Conservation (phyloP, 2,888 invertebrate species). For the Metalampra italica region DNA sequence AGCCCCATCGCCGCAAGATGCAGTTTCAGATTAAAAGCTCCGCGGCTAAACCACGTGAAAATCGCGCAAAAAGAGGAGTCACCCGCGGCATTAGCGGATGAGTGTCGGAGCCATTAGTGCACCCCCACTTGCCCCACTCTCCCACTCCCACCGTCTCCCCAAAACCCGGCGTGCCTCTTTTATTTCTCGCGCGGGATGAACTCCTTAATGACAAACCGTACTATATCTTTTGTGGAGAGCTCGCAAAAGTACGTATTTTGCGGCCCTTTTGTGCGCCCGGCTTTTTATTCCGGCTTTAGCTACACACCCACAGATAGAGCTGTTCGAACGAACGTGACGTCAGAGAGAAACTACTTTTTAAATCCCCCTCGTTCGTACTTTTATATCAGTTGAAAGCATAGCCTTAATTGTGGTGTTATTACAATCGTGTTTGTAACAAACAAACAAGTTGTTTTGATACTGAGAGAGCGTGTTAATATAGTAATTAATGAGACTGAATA, state of each 20-base stretch:
- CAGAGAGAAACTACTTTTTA: too few species aligned
- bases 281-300: slow-evolving; percentile 66
- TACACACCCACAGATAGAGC: slow-evolving; percentile 14
- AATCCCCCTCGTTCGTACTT: too few species aligned
- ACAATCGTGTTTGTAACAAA: neutral
- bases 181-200: slow-evolving; percentile 79
- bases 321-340: neutral
- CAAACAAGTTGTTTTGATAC: slow-evolving; percentile 8
- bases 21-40: slow-evolving; percentile 74
- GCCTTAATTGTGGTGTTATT: neutral
- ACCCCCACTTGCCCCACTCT: slow-evolving; percentile 34
- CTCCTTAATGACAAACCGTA: slow-evolving; percentile 79
- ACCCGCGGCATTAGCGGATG: slow-evolving; percentile 79
- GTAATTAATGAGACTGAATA: slow-evolving; percentile 17
- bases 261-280: slow-evolving; percentile 73
- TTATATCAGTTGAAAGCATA: too few species aligned
- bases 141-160: slow-evolving; percentile 42
- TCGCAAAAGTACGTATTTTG: slow-evolving; percentile 78
- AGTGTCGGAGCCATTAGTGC: slow-evolving; percentile 78
- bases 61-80: slow-evolving; percentile 77
- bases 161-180: slow-evolving; percentile 71
- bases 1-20: slow-evolving; percentile 66
- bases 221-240: slow-evolving; percentile 78
- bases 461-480: slow-evolving; percentile 13
- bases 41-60: slow-evolving; percentile 77